Evolutionary conservation across 2,797 vertebrate species (phyloP).

Genomic region (Lacerta bilineata): DNA sequence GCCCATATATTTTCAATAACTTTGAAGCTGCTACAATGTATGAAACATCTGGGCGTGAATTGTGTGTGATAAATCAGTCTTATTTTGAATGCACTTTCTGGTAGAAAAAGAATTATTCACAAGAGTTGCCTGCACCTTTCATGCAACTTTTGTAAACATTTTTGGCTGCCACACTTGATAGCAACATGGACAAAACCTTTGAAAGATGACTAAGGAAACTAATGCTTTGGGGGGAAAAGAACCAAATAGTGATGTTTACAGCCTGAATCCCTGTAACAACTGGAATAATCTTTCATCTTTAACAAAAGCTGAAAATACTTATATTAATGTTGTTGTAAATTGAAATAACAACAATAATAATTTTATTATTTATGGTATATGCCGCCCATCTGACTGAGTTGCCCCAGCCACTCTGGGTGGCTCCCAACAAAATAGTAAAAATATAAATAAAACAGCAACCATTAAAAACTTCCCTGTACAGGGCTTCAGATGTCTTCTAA

Average conservation of each 20-base stretch:
- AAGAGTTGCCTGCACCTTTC: not conserved
- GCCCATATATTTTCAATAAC: not conserved
- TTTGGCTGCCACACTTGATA: not conserved
- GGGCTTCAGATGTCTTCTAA: too few species aligned
- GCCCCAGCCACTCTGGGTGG: too few species aligned
- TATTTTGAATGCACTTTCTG: not conserved
- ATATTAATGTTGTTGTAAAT: not conserved
- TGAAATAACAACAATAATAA: too few species aligned
- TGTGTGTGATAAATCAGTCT: not conserved
- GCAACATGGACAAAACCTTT: not conserved
- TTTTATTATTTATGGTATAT: too few species aligned
- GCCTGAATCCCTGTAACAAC: not conserved
- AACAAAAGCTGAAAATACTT: not conserved
- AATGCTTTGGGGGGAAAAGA: not conserved
- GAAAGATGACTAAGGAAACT: not conserved
- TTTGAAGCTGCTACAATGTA: not conserved
- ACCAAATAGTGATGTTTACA: not conserved
- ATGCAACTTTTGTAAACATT: slow-evolving; percentile 8
- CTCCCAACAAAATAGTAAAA: too few species aligned
- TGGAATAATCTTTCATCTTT: not conserved
- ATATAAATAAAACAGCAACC: too few species aligned
- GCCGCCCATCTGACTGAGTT: too few species aligned
- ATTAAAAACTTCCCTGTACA: too few species aligned
- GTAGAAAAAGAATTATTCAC: not conserved
- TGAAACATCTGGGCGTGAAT: not conserved